phyloP scores from a whole-genome alignment of 1,140 invertebrate species.

The Leptonema lineaticorne region DNA sequence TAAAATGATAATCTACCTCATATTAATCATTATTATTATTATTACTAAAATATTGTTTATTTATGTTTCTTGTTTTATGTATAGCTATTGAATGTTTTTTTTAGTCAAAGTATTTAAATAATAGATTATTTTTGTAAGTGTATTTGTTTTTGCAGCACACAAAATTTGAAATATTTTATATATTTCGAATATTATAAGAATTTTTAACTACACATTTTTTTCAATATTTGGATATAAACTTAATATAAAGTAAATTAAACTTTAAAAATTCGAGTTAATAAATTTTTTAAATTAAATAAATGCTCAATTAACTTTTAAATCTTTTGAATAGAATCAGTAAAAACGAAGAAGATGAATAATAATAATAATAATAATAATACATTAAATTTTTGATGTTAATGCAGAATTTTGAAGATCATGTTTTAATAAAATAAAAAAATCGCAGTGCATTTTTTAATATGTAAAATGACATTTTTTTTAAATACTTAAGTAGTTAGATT shows the following conservation, averaged over 20 bases:
- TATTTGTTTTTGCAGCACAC: constrained; percentile 3
- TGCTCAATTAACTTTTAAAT: constrained; percentile 40
- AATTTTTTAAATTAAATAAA: constrained; percentile 28
- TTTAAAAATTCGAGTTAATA: not conserved
- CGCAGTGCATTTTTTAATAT: constrained; percentile 35
- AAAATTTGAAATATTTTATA: not conserved
- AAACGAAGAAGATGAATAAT: too few relatives aligned
- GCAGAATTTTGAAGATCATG: constrained; percentile 27
- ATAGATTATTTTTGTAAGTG: constrained; percentile 17
- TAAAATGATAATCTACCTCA: constrained; percentile 41
- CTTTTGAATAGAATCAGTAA: not conserved
- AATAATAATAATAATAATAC: too few relatives aligned
- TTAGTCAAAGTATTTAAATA: constrained; percentile 17
- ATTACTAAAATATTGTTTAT: constrained; percentile 30
- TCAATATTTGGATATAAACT: not conserved
- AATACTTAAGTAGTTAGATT: constrained; percentile 16
- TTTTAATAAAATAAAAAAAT: constrained; percentile 32
- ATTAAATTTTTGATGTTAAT: not conserved
- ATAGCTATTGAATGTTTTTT: constrained; percentile 20
- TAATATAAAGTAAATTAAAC: not conserved
- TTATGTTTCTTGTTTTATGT: constrained; percentile 28
- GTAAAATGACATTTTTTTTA: constrained; percentile 18
- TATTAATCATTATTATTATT: constrained; percentile 38
- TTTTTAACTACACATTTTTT: not conserved
- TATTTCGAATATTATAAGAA: not conserved